These are phyloP conservation scores for Heteropelma amictum DNA, from an alignment of 2,888 invertebrate genomes.

Conservation along the genomic window DNA sequence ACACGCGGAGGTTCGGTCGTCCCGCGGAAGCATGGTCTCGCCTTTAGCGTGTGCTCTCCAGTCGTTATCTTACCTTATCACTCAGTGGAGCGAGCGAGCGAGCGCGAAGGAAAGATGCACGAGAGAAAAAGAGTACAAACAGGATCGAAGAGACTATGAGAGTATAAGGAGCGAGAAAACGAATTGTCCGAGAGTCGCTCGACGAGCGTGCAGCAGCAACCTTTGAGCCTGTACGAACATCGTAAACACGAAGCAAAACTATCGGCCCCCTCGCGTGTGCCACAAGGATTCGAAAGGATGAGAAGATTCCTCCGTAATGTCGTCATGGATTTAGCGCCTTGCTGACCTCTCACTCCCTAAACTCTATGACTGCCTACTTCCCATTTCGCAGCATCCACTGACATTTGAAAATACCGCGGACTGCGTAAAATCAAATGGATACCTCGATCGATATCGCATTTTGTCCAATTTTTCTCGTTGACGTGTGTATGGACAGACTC, in stretches of 20 bases:
- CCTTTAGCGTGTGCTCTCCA: constrained; percentile 34
- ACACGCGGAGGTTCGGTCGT: background rate
- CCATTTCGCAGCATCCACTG: background rate
- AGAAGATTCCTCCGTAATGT: constrained; percentile 69
- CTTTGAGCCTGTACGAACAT: constrained; percentile 62
- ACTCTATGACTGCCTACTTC: background rate
- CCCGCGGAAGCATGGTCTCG: constrained; percentile 23
- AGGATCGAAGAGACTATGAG: background rate
- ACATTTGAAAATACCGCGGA: background rate
- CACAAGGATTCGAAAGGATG: constrained; percentile 70
- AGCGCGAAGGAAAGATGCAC: constrained; percentile 10
- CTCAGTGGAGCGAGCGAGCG: constrained; percentile 43
- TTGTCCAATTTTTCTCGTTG: background rate
- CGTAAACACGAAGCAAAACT: constrained; percentile 13
- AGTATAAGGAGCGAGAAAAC: constrained; percentile 32
- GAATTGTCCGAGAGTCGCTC: constrained; percentile 6
- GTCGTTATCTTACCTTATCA: constrained; percentile 53
- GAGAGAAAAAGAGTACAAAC: constrained; percentile 7
- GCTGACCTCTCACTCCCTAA: constrained; percentile 39
- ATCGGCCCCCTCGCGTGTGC: constrained; percentile 66
- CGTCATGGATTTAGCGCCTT: constrained; percentile 71
- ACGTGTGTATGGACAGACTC: background rate
- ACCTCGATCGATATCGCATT: background rate
- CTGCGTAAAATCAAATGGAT: background rate
- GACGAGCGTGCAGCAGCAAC: constrained; percentile 58